Evolutionary conservation across 2,888 invertebrate genomes (phyloP).

Genomic region (Platynereis dumerilii): DNA sequence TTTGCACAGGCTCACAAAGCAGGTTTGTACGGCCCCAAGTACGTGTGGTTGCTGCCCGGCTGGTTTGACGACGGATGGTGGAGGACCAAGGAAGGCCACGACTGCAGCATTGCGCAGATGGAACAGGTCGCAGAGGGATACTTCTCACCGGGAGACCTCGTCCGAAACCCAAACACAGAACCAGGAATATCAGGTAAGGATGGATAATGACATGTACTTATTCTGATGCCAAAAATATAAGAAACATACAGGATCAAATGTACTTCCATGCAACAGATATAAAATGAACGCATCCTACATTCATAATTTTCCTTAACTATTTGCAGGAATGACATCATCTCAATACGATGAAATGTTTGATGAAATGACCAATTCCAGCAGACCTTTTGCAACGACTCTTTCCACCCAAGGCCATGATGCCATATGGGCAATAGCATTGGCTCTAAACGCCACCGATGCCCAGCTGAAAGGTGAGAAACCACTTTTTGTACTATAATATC

Average conservation of each 20-base stretch:
- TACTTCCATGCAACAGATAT: no score
- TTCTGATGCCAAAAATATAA: no score
- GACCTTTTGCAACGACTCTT: constrained; percentile 1
- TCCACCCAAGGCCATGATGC: constrained; percentile 4
- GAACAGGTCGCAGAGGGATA: constrained; percentile 7
- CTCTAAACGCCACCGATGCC: constrained; percentile 5
- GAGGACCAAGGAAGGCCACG: neutral
- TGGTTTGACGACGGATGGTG: constrained; percentile 13
- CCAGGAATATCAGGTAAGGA: neutral
- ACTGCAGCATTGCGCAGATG: constrained; percentile 9
- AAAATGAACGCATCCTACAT: no score
- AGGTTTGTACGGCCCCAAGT: constrained; percentile 11
- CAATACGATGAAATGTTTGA: neutral
- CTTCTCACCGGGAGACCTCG: neutral
- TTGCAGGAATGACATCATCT: neutral
- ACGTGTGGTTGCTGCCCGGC: constrained; percentile 11
- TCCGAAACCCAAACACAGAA: neutral
- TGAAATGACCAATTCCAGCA: neutral
- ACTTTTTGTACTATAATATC: no score
- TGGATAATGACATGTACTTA: no score
- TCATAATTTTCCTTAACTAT: no score
- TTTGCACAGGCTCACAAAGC: constrained; percentile 14
- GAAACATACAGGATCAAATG: no score
- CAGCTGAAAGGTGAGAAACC: neutral
- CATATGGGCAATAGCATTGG: constrained; percentile 14